These are phyloP conservation scores for Trypoxylus dichotomus DNA, from an alignment of 1,140 invertebrate genomes.

Conservation along the genomic window DNA sequence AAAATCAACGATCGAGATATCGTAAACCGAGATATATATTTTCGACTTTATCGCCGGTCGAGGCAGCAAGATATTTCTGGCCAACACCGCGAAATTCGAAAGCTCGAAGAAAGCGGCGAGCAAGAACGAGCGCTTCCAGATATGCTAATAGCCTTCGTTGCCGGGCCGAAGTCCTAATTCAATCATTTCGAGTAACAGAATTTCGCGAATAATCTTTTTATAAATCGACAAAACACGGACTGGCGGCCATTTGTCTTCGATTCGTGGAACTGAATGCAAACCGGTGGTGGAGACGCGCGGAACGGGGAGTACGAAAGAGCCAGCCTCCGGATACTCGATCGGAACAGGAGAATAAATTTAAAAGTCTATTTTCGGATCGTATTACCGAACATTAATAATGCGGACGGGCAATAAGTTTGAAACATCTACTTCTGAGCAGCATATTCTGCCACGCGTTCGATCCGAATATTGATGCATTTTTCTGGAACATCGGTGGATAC, in stretches of 20 bases:
- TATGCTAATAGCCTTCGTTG: too few relatives aligned
- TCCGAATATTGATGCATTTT: neutral
- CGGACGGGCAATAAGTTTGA: conserved; percentile 45
- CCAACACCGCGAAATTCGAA: too few relatives aligned
- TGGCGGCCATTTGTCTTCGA: conserved; percentile 3
- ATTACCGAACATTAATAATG: conserved; percentile 47
- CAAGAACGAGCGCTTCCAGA: too few relatives aligned
- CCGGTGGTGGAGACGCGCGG: conserved; percentile 29
- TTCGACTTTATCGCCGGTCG: too few relatives aligned
- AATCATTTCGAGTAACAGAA: conserved; percentile 6
- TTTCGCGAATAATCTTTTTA: conserved; percentile 22
- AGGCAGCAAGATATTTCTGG: too few relatives aligned
- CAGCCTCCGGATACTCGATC: neutral
- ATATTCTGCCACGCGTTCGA: conserved; percentile 37
- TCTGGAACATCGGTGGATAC: neutral
- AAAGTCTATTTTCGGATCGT: conserved; percentile 46
- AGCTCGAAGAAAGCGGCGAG: too few relatives aligned
- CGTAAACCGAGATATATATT: too few relatives aligned
- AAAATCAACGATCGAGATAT: too few relatives aligned
- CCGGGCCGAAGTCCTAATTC: neutral
- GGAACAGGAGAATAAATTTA: conserved; percentile 44
- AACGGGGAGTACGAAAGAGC: neutral
- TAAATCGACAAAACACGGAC: conserved; percentile 18
- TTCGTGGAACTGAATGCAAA: conserved; percentile 39
- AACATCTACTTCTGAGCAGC: conserved; percentile 41